Base-by-base conservation (phyloP, 1,140 invertebrate genomes). In the Drosophila nasuta region DNA sequence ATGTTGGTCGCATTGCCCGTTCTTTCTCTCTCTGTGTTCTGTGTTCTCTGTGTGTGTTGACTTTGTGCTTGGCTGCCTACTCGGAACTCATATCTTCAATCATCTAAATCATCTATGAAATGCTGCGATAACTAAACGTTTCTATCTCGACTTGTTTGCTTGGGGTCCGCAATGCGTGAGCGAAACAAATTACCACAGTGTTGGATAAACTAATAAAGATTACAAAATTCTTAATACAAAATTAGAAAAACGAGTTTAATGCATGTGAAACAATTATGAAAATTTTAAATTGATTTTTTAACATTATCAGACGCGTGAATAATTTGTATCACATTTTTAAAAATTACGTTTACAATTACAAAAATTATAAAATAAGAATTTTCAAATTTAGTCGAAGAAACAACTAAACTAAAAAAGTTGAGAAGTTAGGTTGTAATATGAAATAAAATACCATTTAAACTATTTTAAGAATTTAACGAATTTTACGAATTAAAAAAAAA, bases 51-150 rank as follows among this genome's bases (percentile, higher is more conserved):
- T 49, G n/a, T 68, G 17, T 20, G 20, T 33, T 33, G 33, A 7
- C 33, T 33, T 5, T 33, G 5, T 6, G 51, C 56, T 62, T 48
- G 64, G 28, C 57, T 70, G 66, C 72, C 72, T 62, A 75, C 72
- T 75, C 51, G 51, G 20, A 43, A 15, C 57, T 70, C 20, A 48
- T 73, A 83, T 82, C 81, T 46, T 38, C 46, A 48, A 79, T 82
- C 59, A 76, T 66, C 69, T 82, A 82, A 82, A 83, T 82, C 67
- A 79, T 83, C 76, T 82, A 66, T 72, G 67, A 75, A 82, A 82
- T 82, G 75, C 63, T 48, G 6, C 48, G 70, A 81, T 69, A 76
- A 56, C 70, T 73, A 68, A 73, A 52, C n/a, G 49, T 13, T 51
- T 38, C 17, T 15, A 63, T 63, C 62, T 41, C 51, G 33, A 60